Conservation (phyloP, 2,113 vertebrate species). For the Neomonachus schauinslandi region DNA sequence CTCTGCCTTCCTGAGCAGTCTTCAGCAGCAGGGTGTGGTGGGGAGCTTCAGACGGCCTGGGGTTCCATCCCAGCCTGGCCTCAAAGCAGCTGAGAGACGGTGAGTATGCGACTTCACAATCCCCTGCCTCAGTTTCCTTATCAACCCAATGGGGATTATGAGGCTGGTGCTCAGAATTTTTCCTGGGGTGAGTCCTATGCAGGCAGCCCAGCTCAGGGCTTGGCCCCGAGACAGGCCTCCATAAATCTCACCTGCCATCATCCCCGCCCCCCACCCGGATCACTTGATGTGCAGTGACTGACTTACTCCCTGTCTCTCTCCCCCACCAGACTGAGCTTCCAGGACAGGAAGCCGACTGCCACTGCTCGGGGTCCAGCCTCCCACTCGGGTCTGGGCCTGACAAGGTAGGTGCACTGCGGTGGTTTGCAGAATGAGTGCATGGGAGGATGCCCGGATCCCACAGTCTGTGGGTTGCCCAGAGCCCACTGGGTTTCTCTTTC, state of each 20-base stretch:
- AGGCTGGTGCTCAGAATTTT: neutral
- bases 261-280: too few relatives aligned
- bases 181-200: neutral
- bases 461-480: neutral
- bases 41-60: neutral
- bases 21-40: slow-evolving; percentile 59
- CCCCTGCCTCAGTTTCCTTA: slow-evolving; percentile 61
- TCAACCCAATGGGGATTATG: neutral
- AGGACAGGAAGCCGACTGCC: slow-evolving; percentile 37
- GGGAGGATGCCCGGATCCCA: neutral
- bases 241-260: neutral
- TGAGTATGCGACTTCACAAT: slow-evolving; percentile 24
- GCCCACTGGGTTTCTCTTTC: neutral
- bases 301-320: slow-evolving; percentile 3
- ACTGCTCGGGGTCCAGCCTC: neutral
- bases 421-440: neutral
- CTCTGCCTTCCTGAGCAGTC: slow-evolving; percentile 59
- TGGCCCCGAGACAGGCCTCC: neutral
- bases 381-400: neutral
- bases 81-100: slow-evolving; percentile 30
- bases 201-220: neutral
- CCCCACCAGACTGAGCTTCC: slow-evolving; percentile 40
- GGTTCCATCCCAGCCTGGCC: neutral
- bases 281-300: neutral
- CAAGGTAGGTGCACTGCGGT: slow-evolving; percentile 46